Evolutionary conservation across 2,797 vertebrate species (phyloP), one percentile per base, ranked within the genome.

Genomic region (Ctenopoma multispine): DNA sequence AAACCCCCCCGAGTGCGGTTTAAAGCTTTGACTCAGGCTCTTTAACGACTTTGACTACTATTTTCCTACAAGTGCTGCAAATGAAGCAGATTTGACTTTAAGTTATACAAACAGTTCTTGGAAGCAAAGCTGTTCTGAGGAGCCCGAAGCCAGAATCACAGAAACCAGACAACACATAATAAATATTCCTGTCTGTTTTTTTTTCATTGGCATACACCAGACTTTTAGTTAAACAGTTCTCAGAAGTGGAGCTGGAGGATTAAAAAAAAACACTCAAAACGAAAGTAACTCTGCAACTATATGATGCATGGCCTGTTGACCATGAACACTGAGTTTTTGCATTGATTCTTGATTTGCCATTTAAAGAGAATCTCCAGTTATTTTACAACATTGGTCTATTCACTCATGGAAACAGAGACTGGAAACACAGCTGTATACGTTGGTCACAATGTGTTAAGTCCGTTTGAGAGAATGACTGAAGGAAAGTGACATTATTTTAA

Each of bases 131-230:
- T 72, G 61, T 75, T 70, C 48, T 44, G 50, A 66, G 60, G 20
- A 47, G 40, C 12, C 4, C 56, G 63, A 64, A 75, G 65, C 75
- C 75, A 79, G 71, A 75, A 79, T 70, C 72, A 62, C 53, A 64
- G 48, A 80, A 46, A 11, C 56, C 58, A 74, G 63, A 84, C 77
- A 77, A 77, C 62, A 83, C 68, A 69, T 13, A 71, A 87, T 76
- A 88, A 63, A 81, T 69, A 69, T 48, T 63, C 70, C 40, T 63
- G n/a, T 69, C 46, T 36, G 63, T 57, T 72, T 74, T 67, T 41
- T 1, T 2, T 53, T 47, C 55, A 31, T 9, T 82, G 82, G 72
- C 34, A 24, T 40, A 18, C 18, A 56, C 24, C 47, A 29, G 46
- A 73, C 44, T 71, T 59, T 40, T 56, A 46, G 15, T 53, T 21